Percentiles rank a stretch among this genome's conserved stretches.
phyloP scores from a whole-genome alignment of 2,888 invertebrate genomes.

The Steromphala cineraria region DNA sequence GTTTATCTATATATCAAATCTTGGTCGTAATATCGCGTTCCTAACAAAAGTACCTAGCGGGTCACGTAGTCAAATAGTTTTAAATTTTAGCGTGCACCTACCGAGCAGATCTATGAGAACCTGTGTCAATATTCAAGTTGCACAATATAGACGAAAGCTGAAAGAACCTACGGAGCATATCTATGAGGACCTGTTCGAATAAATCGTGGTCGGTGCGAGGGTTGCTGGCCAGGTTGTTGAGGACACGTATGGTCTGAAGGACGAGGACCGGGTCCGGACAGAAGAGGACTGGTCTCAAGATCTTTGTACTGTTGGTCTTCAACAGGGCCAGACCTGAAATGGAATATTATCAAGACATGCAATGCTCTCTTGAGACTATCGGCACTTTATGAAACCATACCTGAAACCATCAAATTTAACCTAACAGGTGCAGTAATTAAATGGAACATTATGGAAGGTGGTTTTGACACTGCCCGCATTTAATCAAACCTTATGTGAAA shows the following conservation, averaged over 20 bases:
- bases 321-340: conserved; percentile 30
- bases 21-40: no score
- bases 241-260: conserved; percentile 27
- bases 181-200: background rate
- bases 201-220: conserved; percentile 11
- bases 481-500: no score
- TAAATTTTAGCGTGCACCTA: no score
- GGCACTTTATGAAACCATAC: background rate
- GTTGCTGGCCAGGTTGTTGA: conserved; percentile 41
- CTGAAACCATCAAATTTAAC: background rate
- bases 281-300: conserved; percentile 25
- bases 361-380: background rate
- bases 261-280: conserved; percentile 28
- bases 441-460: no score
- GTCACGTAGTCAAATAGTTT: no score
- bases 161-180: background rate
- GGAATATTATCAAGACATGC: background rate
- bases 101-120: background rate
- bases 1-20: no score
- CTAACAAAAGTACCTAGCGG: no score
- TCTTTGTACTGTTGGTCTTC: conserved; percentile 25
- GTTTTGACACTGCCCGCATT: no score
- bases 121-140: background rate
- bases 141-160: background rate
- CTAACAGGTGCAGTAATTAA: no score